Percentiles rank a stretch among this genome's conserved stretches.
phyloP scores from a whole-genome alignment of 2,797 vertebrate genomes.

The Acestrorhynchus altus region DNA sequence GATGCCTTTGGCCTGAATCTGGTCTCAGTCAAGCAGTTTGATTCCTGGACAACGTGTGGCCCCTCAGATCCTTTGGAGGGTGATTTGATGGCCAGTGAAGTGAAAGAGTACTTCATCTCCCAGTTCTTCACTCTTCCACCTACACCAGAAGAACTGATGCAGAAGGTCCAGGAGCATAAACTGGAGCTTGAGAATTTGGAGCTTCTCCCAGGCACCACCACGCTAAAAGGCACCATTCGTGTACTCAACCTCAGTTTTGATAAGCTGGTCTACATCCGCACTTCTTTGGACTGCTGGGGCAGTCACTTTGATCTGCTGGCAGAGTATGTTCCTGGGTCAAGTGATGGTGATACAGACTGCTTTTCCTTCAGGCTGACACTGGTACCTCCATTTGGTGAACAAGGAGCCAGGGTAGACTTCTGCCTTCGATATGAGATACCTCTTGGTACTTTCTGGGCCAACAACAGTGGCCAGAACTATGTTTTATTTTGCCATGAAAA shows the following conservation, averaged over 20 bases:
- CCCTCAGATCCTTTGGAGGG: constrained; percentile 65
- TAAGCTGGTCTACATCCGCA: constrained; percentile 89
- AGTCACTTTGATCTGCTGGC: constrained; percentile 91
- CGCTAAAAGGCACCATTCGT: constrained; percentile 86
- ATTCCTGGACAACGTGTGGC: constrained; percentile 81
- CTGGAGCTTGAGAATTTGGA: constrained; percentile 84
- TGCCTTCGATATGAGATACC: constrained; percentile 94
- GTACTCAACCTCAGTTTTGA: constrained; percentile 92
- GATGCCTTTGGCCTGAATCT: constrained; percentile 91
- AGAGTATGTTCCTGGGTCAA: constrained; percentile 87
- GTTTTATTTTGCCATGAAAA: constrained; percentile 84
- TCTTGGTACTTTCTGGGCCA: constrained; percentile 91
- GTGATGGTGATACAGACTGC: constrained; percentile 83
- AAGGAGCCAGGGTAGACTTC: constrained; percentile 88
- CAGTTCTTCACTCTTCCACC: constrained; percentile 79
- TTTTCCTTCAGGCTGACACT: constrained; percentile 92
- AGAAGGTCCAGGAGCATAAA: constrained; percentile 84
- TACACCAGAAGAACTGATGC: constrained; percentile 78
- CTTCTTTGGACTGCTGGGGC: constrained; percentile 88
- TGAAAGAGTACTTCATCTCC: constrained; percentile 82
- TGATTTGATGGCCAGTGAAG: constrained; percentile 63
- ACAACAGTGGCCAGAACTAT: constrained; percentile 90
- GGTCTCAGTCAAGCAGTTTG: constrained; percentile 93
- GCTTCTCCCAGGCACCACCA: constrained; percentile 82
- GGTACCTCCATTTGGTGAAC: constrained; percentile 84